These are phyloP conservation scores for Callionymus lyra DNA, from an alignment of 2,113 vertebrate species.

Conservation along the genomic window DNA sequence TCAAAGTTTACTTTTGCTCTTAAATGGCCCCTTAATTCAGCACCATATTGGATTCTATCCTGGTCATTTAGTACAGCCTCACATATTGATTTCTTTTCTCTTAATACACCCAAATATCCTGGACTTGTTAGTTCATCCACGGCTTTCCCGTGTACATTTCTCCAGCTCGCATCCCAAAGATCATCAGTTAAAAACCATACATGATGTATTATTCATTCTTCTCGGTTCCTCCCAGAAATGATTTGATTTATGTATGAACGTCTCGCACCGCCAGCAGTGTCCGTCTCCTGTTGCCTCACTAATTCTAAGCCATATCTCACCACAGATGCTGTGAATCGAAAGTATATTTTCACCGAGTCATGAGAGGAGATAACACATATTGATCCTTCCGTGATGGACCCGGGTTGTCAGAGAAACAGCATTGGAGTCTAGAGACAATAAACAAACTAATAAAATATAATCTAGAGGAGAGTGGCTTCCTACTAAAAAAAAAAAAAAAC, in stretches of 20 bases:
- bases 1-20: background rate
- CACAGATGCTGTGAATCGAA: background rate
- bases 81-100: slow-evolving; percentile 43
- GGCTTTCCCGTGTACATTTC: slow-evolving; percentile 20
- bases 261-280: slow-evolving; percentile 25
- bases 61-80: slow-evolving; percentile 13
- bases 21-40: slow-evolving; percentile 14
- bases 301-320: slow-evolving; percentile 19
- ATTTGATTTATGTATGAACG: slow-evolving; percentile 35
- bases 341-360: slow-evolving; percentile 3
- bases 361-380: too few relatives aligned
- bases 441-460: too few relatives aligned
- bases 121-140: slow-evolving; percentile 3
- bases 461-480: too few relatives aligned
- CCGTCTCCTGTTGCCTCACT: slow-evolving; percentile 9
- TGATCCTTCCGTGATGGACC: too few relatives aligned
- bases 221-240: slow-evolving; percentile 18
- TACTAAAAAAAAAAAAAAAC: too few relatives aligned
- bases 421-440: too few relatives aligned
- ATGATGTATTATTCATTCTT: slow-evolving; percentile 41
- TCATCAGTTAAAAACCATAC: slow-evolving; percentile 35
- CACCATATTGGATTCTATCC: slow-evolving; percentile 20
- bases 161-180: slow-evolving; percentile 8
- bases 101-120: slow-evolving; percentile 11
- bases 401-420: too few relatives aligned